These are phyloP conservation scores for Tenthredo distinguenda DNA, from an alignment of 2,888 invertebrate species.

Conservation along the genomic window DNA sequence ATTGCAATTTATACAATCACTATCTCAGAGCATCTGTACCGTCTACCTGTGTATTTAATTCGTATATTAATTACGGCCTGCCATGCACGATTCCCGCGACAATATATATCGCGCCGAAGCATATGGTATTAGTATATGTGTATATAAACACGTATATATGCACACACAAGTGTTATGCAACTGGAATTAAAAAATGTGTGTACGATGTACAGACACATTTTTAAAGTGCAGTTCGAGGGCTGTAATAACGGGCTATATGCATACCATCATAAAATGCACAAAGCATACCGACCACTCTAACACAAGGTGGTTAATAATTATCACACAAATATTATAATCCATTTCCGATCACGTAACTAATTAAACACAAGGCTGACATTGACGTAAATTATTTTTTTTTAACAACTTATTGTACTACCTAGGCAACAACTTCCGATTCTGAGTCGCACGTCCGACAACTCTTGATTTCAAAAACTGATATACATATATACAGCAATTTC, in stretches of 20 bases:
- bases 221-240: background rate
- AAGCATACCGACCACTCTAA: background rate
- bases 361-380: constrained; percentile 35
- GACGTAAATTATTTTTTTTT: background rate
- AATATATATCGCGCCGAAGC: constrained; percentile 14
- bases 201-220: background rate
- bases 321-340: constrained; percentile 34
- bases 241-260: constrained; percentile 11
- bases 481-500: background rate
- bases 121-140: background rate
- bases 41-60: constrained; percentile 39
- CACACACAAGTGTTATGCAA: background rate
- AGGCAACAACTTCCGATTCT: background rate
- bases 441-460: background rate
- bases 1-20: constrained; percentile 28
- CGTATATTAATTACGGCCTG: constrained; percentile 26
- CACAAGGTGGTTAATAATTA: constrained; percentile 19
- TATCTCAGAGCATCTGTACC: constrained; percentile 18
- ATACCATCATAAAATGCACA: background rate
- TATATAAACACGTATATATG: background rate
- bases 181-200: background rate
- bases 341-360: constrained; percentile 33
- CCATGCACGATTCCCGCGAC: constrained; percentile 26
- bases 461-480: background rate
- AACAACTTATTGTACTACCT: background rate